phyloP scores from a whole-genome alignment of 2,113 vertebrate genomes.

The Nycticorax nycticorax region DNA sequence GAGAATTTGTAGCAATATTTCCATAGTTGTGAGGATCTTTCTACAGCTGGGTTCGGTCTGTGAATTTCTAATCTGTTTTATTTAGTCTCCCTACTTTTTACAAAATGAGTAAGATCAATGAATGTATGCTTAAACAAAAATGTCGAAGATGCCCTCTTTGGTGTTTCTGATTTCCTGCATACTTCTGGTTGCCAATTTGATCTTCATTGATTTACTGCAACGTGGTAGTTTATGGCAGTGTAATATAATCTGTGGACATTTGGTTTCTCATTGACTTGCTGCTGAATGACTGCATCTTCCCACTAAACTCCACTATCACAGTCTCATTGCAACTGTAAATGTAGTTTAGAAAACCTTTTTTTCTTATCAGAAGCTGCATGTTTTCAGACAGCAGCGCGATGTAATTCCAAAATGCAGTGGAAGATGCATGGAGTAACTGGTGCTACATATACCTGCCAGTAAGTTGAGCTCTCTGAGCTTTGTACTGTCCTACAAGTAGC shows the following conservation, averaged over 20 bases:
- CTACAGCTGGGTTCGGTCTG: not conserved
- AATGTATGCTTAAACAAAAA: not conserved
- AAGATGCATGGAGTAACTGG: not conserved
- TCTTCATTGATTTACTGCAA: constrained; percentile 9
- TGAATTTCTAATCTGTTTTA: not conserved
- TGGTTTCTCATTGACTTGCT: constrained; percentile 23
- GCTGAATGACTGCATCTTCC: constrained; percentile 22
- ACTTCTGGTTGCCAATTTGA: constrained; percentile 26
- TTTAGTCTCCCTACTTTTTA: constrained; percentile 22
- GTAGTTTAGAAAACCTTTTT: constrained; percentile 12
- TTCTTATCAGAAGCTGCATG: not conserved
- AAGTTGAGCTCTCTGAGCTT: not conserved
- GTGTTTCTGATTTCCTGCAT: constrained; percentile 4
- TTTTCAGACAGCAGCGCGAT: not conserved
- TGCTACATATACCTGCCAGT: not conserved
- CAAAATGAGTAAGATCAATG: not conserved
- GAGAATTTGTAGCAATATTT: not conserved
- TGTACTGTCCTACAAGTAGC: not conserved
- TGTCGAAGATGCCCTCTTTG: not conserved
- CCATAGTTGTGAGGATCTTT: not conserved
- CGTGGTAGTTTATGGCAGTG: constrained; percentile 21
- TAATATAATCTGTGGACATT: constrained; percentile 19
- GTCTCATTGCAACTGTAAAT: not conserved
- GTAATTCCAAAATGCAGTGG: constrained; percentile 27
- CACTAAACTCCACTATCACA: not conserved